A percentile compares a stretch with the other conserved stretches of the same genome.
Conservation (phyloP, 2,888 invertebrate genomes). For the Drosophila ezoana region DNA sequence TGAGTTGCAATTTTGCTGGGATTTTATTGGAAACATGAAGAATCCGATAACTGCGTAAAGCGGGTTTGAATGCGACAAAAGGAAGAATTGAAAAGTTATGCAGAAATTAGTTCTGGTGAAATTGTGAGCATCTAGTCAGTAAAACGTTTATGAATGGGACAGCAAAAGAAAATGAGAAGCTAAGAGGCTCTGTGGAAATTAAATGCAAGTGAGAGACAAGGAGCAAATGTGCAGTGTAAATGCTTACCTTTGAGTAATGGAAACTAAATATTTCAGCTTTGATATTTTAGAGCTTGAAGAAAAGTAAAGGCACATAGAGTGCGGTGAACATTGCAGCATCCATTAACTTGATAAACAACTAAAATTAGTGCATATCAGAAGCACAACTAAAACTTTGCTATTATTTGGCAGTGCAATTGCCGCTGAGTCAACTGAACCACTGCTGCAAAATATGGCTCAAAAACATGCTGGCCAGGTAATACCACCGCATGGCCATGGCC, state of each 20-base stretch:
- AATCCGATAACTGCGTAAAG: not conserved
- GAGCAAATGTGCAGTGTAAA: no score
- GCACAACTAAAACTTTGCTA: conserved; percentile 24
- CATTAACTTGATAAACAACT: conserved; percentile 34
- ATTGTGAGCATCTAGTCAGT: no score
- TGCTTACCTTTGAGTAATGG: no score
- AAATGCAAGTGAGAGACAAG: not conserved
- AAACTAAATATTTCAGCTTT: not conserved
- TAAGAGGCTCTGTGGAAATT: not conserved
- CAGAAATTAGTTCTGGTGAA: not conserved
- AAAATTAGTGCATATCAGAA: conserved; percentile 34
- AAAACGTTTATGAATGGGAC: not conserved
- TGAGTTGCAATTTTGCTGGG: not conserved
- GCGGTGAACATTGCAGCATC: conserved; percentile 10
- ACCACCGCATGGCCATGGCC: conserved; percentile 31
- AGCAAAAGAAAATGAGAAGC: not conserved
- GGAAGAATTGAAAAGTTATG: not conserved
- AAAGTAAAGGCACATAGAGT: not conserved
- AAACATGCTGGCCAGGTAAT: conserved; percentile 35
- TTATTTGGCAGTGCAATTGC: conserved; percentile 42
- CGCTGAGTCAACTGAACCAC: conserved; percentile 15
- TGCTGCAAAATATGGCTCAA: conserved; percentile 27
- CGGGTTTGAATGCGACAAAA: not conserved
- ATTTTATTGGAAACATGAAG: not conserved
- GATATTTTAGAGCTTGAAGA: not conserved